These are phyloP conservation scores for Acronicta psi DNA, from an alignment of 2,888 invertebrate genomes.

Conservation along the genomic window DNA sequence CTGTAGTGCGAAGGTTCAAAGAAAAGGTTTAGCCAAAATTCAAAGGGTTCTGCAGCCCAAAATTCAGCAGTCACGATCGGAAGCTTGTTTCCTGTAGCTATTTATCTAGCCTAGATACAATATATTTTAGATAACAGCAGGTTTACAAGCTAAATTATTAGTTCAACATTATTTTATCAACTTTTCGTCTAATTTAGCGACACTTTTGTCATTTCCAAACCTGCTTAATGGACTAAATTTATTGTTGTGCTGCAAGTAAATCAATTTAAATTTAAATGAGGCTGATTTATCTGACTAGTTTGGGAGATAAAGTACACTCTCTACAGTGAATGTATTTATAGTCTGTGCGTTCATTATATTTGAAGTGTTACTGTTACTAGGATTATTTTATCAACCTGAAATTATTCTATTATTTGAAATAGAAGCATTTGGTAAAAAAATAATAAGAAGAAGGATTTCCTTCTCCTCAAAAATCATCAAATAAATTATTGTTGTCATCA, in stretches of 20 bases:
- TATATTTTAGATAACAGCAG: constrained; percentile 21
- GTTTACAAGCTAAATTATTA: constrained; percentile 31
- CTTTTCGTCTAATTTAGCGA: constrained; percentile 49
- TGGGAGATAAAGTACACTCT: constrained; percentile 36
- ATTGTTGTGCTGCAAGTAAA: constrained; percentile 30
- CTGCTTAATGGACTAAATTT: constrained; percentile 40
- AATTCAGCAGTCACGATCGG: too few species aligned
- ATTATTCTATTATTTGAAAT: too few species aligned
- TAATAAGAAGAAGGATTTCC: too few species aligned
- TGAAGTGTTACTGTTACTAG: constrained; percentile 9
- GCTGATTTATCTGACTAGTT: constrained; percentile 40
- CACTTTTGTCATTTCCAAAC: constrained; percentile 37
- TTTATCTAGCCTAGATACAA: constrained; percentile 26
- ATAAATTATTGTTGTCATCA: too few species aligned
- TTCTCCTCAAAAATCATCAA: too few species aligned
- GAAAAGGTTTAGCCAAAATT: too few species aligned
- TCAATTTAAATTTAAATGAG: constrained; percentile 48
- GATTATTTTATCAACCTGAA: neutral
- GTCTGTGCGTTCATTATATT: constrained; percentile 13
- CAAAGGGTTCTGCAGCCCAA: neutral
- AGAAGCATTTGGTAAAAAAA: too few species aligned
- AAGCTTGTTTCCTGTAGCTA: neutral
- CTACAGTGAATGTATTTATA: constrained; percentile 28
- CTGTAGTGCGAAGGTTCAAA: too few species aligned
- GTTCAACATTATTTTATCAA: constrained; percentile 40